phyloP scores from a whole-genome alignment of 2,888 invertebrate species.

The Azorinus chamasolen region DNA sequence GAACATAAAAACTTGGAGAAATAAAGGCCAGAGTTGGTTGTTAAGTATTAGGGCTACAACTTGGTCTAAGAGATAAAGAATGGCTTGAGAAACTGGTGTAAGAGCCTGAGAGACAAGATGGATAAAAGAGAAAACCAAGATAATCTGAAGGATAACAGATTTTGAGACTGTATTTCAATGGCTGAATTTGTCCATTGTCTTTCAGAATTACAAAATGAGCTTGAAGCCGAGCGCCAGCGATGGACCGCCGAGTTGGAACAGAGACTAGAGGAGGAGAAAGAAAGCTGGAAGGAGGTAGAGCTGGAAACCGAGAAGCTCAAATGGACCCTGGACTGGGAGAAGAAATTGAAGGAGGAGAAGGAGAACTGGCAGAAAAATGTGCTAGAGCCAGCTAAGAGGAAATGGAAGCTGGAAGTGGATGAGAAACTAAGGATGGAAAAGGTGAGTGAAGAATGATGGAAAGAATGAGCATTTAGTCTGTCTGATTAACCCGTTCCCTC shows the following conservation, averaged over 20 bases:
- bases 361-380: constrained; percentile 50
- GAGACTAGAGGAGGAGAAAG: constrained; percentile 47
- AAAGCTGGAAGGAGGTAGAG: constrained; percentile 59
- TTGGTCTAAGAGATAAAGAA: too few species aligned
- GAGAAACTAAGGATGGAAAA: constrained; percentile 49
- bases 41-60: too few species aligned
- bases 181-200: too few species aligned
- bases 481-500: too few species aligned
- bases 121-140: too few species aligned
- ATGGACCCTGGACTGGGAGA: constrained; percentile 54
- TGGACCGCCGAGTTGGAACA: constrained; percentile 48
- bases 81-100: too few species aligned
- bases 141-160: too few species aligned
- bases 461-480: too few species aligned
- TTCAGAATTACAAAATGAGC: constrained; percentile 37
- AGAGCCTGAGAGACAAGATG: too few species aligned
- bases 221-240: constrained; percentile 50
- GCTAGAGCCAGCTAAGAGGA: constrained; percentile 57
- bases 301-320: constrained; percentile 59
- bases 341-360: constrained; percentile 40
- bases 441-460: constrained; percentile 25
- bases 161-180: too few species aligned
- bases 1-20: too few species aligned
- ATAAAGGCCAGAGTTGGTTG: too few species aligned
- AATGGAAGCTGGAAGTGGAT: constrained; percentile 48